phyloP scores from a whole-genome alignment of 2,888 invertebrate genomes.

The Meganola albula region DNA sequence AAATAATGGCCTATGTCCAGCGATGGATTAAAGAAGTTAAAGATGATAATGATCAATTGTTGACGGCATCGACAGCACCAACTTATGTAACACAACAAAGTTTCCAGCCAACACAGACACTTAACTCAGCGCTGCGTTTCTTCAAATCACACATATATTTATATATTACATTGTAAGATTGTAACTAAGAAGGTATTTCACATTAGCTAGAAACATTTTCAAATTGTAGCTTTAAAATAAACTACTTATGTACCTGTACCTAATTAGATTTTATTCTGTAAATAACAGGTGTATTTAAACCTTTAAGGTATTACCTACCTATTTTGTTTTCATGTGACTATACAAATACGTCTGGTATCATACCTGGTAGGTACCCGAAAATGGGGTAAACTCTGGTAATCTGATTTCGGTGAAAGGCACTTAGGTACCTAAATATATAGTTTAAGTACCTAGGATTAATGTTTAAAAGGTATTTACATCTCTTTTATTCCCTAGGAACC shows the following conservation, averaged over 20 bases:
- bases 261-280: too few relatives aligned
- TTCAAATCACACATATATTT: conserved; percentile 19
- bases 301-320: too few relatives aligned
- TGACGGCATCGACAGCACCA: not conserved
- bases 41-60: not conserved
- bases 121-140: conserved; percentile 19
- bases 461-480: not conserved
- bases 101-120: conserved; percentile 13
- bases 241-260: conserved; percentile 35
- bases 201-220: conserved; percentile 55
- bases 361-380: not conserved
- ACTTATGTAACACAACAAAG: not conserved
- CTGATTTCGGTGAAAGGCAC: not conserved
- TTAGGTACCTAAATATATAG: not conserved
- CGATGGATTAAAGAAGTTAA: too few relatives aligned
- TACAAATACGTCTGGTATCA: not conserved
- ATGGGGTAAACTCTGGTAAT: not conserved
- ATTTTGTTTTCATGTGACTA: conserved; percentile 17
- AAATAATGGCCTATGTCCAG: too few relatives aligned
- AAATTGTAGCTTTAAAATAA: conserved; percentile 65
- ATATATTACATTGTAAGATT: too few relatives aligned
- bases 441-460: too few relatives aligned
- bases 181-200: too few relatives aligned
- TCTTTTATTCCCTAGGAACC: not conserved
- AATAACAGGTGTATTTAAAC: too few relatives aligned